Conservation (phyloP, 2,113 vertebrate genomes). For the Hemibagrus wyckioides region DNA sequence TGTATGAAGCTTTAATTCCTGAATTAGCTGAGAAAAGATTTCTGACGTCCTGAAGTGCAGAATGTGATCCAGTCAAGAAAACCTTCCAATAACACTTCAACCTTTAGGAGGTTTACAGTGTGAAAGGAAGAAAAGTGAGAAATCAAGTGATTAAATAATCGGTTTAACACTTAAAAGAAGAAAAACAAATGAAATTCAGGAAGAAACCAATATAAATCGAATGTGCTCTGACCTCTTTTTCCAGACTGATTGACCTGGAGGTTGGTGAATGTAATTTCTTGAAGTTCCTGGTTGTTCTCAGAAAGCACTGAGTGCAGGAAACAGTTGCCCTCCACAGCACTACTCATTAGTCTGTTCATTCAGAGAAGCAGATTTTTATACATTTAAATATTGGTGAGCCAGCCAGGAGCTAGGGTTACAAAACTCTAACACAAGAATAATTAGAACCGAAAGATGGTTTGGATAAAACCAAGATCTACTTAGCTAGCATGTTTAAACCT, state of each 20-base stretch:
- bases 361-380: background rate
- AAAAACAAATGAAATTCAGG: background rate
- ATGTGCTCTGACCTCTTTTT: background rate
- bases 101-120: background rate
- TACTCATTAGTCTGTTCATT: background rate
- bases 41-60: background rate
- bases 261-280: background rate
- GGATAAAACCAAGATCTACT: background rate
- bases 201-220: background rate
- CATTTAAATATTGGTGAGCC: background rate
- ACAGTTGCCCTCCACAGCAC: background rate
- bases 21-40: background rate
- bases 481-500: background rate
- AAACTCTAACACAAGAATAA: background rate
- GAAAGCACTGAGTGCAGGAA: background rate
- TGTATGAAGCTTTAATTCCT: background rate
- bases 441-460: background rate
- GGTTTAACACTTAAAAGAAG: background rate
- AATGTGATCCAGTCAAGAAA: background rate
- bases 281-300: background rate
- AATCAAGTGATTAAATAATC: background rate
- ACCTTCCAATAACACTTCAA: background rate
- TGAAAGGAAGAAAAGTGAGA: background rate
- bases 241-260: background rate
- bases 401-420: background rate